phyloP scores from a whole-genome alignment of 2,888 invertebrate genomes.

The Aphrophora alni region DNA sequence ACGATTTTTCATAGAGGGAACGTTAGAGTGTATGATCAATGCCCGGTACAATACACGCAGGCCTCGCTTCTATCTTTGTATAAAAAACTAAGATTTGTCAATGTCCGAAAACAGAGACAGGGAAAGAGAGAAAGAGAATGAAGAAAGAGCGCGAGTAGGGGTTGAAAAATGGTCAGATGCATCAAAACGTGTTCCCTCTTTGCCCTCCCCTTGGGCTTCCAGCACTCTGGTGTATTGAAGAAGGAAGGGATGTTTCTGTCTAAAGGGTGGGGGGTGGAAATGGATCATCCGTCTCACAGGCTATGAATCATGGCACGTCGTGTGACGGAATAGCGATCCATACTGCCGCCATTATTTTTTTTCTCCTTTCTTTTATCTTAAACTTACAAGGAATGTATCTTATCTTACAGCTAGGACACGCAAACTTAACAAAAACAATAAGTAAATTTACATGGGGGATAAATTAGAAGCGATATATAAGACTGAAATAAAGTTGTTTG shows the following conservation, averaged over 20 bases:
- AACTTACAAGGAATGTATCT: slow-evolving; percentile 38
- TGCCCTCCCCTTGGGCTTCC: slow-evolving; percentile 22
- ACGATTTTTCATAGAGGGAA: not conserved
- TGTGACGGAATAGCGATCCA: slow-evolving; percentile 23
- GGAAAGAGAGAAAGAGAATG: slow-evolving; percentile 6
- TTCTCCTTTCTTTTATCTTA: slow-evolving; percentile 24
- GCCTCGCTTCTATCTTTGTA: slow-evolving; percentile 26
- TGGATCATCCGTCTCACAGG: slow-evolving; percentile 40
- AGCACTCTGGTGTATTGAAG: slow-evolving; percentile 34
- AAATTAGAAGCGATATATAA: not conserved
- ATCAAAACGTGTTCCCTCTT: slow-evolving; percentile 41
- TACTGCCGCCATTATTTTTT: slow-evolving; percentile 40
- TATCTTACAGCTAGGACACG: slow-evolving; percentile 25
- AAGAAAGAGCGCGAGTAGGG: slow-evolving; percentile 22
- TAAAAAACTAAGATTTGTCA: slow-evolving; percentile 46
- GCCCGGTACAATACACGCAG: slow-evolving; percentile 26
- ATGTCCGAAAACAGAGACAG: slow-evolving; percentile 42
- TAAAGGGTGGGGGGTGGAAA: slow-evolving; percentile 14
- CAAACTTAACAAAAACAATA: not conserved
- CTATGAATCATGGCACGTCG: slow-evolving; percentile 38
- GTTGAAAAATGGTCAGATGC: slow-evolving; percentile 43
- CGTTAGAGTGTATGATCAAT: not conserved
- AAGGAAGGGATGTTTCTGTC: slow-evolving; percentile 4
- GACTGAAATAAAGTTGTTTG: no score
- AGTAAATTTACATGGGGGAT: not conserved